Percentiles rank a stretch among this genome's conserved stretches.
phyloP scores from a whole-genome alignment of 2,888 invertebrate species.

The Serrognathus titanus region DNA sequence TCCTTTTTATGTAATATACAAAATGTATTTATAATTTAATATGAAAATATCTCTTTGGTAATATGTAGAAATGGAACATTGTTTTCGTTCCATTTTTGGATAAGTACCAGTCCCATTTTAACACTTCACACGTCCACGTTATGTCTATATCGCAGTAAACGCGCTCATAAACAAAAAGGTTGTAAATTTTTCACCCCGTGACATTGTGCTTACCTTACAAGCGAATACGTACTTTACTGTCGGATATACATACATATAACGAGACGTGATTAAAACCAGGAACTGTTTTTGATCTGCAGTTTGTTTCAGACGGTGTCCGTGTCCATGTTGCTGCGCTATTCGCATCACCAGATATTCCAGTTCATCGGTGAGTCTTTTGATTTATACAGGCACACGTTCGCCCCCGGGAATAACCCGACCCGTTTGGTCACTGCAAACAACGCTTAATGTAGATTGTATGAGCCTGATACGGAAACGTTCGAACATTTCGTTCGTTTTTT shows the following conservation, averaged over 20 bases:
- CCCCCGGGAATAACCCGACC: slow-evolving; percentile 25
- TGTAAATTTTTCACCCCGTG: no score
- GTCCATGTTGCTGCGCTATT: slow-evolving; percentile 95
- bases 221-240: no score
- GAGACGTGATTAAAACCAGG: slow-evolving; percentile 4
- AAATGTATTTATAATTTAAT: no score
- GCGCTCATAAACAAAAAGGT: slow-evolving; percentile 9
- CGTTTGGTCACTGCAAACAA: slow-evolving; percentile 6
- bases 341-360: slow-evolving; percentile 99
- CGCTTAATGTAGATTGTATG: slow-evolving; percentile 7
- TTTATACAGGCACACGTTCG: slow-evolving; percentile 32
- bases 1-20: no score
- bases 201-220: no score
- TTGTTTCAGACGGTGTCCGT: slow-evolving; percentile 89
- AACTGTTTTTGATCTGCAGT: slow-evolving; percentile 36
- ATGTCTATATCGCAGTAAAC: slow-evolving; percentile 2
- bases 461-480: not conserved
- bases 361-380: slow-evolving; percentile 83
- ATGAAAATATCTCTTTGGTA: no score
- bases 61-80: no score
- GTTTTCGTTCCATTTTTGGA: no score
- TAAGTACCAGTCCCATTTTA: no score
- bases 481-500: no score
- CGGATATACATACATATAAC: no score
- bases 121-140: not conserved